Percentiles rank a stretch among this genome's conserved stretches.
These are phyloP conservation scores for Galleria mellonella DNA, from an alignment of 1,140 invertebrate species.

Conservation along the genomic window DNA sequence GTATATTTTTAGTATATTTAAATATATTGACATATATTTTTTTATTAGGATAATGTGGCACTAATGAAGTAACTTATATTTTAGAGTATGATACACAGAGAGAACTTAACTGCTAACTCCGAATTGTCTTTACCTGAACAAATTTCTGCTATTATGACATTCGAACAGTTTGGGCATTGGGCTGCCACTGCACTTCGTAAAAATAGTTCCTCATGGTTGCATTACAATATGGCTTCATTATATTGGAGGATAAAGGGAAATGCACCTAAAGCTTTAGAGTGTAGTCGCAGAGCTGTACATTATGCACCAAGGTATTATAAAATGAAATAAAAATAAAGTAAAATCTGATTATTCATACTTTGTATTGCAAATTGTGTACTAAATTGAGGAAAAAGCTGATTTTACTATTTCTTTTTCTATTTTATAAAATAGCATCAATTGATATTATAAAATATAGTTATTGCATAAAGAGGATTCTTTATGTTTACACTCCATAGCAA, in stretches of 20 bases:
- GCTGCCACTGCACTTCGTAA: slow-evolving; percentile 78
- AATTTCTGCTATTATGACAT: slow-evolving; percentile 77
- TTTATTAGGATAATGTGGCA: too few relatives aligned
- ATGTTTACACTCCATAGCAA: too few relatives aligned
- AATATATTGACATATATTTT: too few relatives aligned
- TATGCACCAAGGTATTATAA: slow-evolving; percentile 82
- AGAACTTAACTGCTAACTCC: slow-evolving; percentile 78
- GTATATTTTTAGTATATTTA: too few relatives aligned
- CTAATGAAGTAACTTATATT: too few relatives aligned
- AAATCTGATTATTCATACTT: not conserved
- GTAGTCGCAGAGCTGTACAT: slow-evolving; percentile 85
- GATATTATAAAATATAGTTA: too few relatives aligned
- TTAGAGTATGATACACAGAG: slow-evolving; percentile 78
- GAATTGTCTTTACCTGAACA: slow-evolving; percentile 80
- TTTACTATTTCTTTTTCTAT: too few relatives aligned
- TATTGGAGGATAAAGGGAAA: slow-evolving; percentile 90
- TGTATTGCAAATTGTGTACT: too few relatives aligned
- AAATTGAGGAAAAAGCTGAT: too few relatives aligned
- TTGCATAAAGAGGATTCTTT: too few relatives aligned
- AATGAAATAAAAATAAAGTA: not conserved
- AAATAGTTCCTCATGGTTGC: slow-evolving; percentile 88
- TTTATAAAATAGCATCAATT: too few relatives aligned
- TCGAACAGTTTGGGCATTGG: slow-evolving; percentile 80
- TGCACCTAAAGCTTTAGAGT: slow-evolving; percentile 86
- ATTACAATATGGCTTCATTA: slow-evolving; percentile 88